Conservation (phyloP, 2,113 vertebrate genomes). For the Antechinus stuartii region DNA sequence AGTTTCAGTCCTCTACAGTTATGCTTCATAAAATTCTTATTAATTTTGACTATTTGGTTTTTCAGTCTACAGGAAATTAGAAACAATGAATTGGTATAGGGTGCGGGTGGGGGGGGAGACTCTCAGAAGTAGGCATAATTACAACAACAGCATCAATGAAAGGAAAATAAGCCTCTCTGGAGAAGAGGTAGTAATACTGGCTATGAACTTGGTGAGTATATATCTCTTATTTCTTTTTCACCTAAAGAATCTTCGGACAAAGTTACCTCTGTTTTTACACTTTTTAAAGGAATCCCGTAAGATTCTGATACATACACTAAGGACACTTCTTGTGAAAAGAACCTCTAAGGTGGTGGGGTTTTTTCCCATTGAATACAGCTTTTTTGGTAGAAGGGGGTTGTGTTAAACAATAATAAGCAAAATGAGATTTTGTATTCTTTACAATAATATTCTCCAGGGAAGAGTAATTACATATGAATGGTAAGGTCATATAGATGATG, state of each 20-base stretch:
- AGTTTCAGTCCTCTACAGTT: too few species aligned
- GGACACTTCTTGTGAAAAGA: background rate
- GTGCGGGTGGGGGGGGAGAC: background rate
- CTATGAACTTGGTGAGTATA: background rate
- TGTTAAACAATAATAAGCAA: background rate
- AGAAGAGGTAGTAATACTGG: background rate
- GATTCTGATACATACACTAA: background rate
- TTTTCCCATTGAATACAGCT: background rate
- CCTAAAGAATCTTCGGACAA: background rate
- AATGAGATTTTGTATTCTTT: background rate
- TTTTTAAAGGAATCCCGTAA: background rate
- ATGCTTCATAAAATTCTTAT: background rate
- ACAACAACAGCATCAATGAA: background rate
- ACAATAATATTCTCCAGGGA: background rate
- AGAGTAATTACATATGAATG: background rate
- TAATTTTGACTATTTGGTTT: background rate
- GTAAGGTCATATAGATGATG: background rate
- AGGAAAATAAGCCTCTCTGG: too few species aligned
- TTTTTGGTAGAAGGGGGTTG: background rate
- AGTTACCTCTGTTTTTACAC: background rate
- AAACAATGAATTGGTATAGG: background rate
- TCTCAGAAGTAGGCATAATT: background rate
- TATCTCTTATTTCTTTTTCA: background rate
- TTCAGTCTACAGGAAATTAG: background rate
- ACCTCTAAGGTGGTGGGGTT: background rate